These are phyloP conservation scores for Montipora foliosa DNA, from an alignment of 64 coral and sea anemone genomes.

Conservation along the genomic window DNA sequence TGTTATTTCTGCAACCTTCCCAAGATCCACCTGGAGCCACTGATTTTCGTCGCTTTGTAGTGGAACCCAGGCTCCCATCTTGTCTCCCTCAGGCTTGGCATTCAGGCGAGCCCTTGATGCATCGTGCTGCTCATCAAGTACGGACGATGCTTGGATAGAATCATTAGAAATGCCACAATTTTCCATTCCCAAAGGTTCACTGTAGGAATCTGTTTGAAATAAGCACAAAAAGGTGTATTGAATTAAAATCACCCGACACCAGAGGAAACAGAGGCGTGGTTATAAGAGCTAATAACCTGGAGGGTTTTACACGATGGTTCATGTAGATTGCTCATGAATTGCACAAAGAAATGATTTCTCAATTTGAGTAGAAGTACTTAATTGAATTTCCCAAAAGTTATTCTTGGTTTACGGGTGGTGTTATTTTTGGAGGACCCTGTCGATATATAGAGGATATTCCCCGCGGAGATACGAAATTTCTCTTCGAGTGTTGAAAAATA, in stretches of 20 bases:
- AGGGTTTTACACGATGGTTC: background rate
- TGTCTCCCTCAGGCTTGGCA: conserved; percentile 69
- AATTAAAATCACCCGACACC: background rate
- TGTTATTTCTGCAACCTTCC: conserved; percentile 72
- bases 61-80: conserved; percentile 79
- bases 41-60: conserved; percentile 84
- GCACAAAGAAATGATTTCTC: no score
- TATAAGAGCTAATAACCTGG: no score
- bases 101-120: conserved; percentile 76
- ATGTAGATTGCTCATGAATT: background rate
- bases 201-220: background rate
- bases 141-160: conserved; percentile 69
- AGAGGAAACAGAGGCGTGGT: no score
- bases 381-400: no score
- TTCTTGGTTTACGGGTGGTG: no score
- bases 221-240: background rate
- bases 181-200: conserved; percentile 34
- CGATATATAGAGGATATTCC: no score
- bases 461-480: no score
- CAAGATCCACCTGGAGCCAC: conserved; percentile 89
- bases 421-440: no score
- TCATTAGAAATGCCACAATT: conserved; percentile 51
- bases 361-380: no score
- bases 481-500: no score
- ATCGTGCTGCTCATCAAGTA: conserved; percentile 74